Evolutionary conservation across 2,888 invertebrate genomes (phyloP).

Genomic region (Melinopterus prodromus): DNA sequence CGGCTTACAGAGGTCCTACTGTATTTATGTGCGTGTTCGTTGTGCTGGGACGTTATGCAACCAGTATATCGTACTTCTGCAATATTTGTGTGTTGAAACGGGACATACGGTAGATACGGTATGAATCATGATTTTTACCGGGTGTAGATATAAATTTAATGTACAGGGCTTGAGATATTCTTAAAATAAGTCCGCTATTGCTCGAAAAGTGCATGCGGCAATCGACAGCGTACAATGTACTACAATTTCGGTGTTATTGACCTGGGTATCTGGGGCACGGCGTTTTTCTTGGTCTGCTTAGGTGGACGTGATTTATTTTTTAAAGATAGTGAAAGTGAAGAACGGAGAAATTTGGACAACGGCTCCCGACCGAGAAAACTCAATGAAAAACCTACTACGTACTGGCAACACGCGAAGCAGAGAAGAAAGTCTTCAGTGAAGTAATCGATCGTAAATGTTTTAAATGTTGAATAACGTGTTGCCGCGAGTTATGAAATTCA

Average conservation of each 20-base stretch:
- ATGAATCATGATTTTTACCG: no score
- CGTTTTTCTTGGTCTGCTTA: not conserved
- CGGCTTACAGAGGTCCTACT: no score
- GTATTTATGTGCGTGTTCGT: no score
- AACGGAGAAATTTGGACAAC: not conserved
- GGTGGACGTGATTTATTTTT: not conserved
- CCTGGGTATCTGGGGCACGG: not conserved
- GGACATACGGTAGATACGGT: no score
- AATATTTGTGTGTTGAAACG: no score
- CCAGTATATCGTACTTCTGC: no score
- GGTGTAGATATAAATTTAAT: no score
- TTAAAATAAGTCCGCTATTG: not conserved
- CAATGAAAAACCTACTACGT: not conserved
- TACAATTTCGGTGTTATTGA: constrained; percentile 21
- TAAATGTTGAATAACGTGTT: not conserved
- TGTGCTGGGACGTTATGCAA: no score
- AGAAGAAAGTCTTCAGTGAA: not conserved
- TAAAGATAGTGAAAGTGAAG: constrained; percentile 22
- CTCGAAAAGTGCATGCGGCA: not conserved
- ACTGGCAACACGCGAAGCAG: not conserved
- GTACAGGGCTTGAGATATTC: not conserved
- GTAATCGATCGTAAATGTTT: not conserved
- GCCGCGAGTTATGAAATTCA: not conserved
- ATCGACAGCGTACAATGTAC: not conserved
- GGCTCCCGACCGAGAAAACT: not conserved